Evolutionary conservation across 1,140 invertebrate species (phyloP).

Genomic region (Ridgeia piscesae): DNA sequence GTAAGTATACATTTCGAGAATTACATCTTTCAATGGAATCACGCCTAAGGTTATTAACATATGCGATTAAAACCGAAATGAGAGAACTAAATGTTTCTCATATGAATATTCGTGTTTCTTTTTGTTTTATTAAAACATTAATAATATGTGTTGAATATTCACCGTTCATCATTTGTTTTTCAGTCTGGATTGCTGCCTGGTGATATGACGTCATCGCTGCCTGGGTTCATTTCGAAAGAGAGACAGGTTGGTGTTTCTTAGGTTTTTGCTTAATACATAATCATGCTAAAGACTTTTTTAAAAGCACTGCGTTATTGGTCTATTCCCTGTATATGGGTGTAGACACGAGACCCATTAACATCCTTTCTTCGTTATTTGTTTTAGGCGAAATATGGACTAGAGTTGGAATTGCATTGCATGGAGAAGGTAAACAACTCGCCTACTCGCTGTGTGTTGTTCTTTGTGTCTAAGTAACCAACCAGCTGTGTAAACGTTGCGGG

Average conservation of each 20-base stretch:
- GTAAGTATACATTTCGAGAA: conserved; percentile 28
- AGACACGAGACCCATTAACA: not conserved
- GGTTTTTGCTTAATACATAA: not conserved
- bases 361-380: conserved; percentile 15
- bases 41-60: not conserved
- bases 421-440: conserved; percentile 21
- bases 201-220: not conserved
- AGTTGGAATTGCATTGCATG: conserved; percentile 35
- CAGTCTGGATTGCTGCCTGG: conserved; percentile 23
- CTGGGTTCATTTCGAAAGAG: conserved; percentile 1
- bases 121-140: no score
- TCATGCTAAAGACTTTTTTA: not conserved
- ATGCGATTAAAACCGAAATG: not conserved
- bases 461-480: not conserved
- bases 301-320: not conserved
- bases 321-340: not conserved
- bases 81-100: no score
- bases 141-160: no score
- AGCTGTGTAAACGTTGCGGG: not conserved
- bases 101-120: no score
- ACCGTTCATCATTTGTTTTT: not conserved
- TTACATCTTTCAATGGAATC: not conserved
- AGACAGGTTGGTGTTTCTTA: not conserved
- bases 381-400: conserved; percentile 36
- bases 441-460: not conserved